Evolutionary conservation across 2,888 invertebrate genomes (phyloP), one percentile per base, ranked within the genome.

Genomic region (Xanthia icteritia): DNA sequence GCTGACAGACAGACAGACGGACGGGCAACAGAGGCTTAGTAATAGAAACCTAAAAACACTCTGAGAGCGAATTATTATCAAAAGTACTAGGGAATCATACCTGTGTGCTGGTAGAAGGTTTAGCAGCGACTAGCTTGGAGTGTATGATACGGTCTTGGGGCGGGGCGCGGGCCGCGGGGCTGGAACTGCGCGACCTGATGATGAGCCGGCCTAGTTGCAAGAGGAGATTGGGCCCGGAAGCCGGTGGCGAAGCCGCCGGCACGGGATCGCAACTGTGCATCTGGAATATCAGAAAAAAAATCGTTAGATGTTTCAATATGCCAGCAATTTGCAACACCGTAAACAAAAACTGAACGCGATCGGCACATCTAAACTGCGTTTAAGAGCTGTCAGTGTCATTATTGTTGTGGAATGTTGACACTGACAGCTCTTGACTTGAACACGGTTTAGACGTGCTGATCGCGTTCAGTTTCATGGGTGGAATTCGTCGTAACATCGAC

Each of bases 151-250:
- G 89, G 86, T 92, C 92, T 83, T 90, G 86, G 84, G 88, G 81
- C 82, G 81, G 94, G 93, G 69, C 96, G 95, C 84, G 89, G 78
- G 88, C 72, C 27, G 89, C 86, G 48, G 94, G 95, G 88, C 97
- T 97, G 72, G 97, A 95, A 85, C 97, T 96, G 63, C 97, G 94
- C 67, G 97, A 97, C 91, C 97, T 97, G 87, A 97, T 95, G 86
- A 98, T 97, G 90, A 97, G 95, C 84, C 97, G 95, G 75, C 97
- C 97, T 88, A 98, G 93, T 92, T 97, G 97, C 83, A 97, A 96
- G 84, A 97, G 95, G 73, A 97, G 97, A 88, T 95, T 96, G 61
- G 95, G 95, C 64, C 96, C 97, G 76, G 94, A 92, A 81, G 93
- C 90, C 90, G 93, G 91, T 83, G 94, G 91, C 83, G 67, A 76